Percentiles rank a stretch among this genome's conserved stretches.
Conservation (phyloP, 2,113 vertebrate species). For the Esox niger region DNA sequence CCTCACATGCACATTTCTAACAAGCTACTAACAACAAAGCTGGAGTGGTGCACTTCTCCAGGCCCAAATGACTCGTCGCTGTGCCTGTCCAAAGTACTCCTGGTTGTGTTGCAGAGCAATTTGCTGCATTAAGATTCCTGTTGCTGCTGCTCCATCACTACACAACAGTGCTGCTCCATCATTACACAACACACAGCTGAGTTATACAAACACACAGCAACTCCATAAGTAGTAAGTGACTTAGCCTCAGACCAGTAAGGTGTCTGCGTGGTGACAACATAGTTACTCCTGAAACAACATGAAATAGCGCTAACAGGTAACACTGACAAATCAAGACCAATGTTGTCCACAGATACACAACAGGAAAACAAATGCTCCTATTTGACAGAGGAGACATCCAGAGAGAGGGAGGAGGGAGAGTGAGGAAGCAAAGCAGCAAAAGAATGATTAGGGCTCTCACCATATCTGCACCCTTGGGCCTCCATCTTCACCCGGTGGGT, state of each 20-base stretch:
- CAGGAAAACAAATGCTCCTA: neutral
- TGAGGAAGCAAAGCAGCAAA: neutral
- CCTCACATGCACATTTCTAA: neutral
- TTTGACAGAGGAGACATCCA: neutral
- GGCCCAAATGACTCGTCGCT: too few relatives aligned
- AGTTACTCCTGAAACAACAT: neutral
- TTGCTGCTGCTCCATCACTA: neutral
- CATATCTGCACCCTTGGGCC: slow-evolving; percentile 35
- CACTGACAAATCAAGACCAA: neutral
- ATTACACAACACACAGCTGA: neutral
- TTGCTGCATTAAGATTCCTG: too few relatives aligned
- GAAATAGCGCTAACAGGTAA: neutral
- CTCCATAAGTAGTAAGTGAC: neutral
- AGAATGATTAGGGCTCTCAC: slow-evolving; percentile 37
- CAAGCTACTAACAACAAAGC: neutral
- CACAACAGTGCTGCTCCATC: too few relatives aligned
- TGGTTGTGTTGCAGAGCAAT: too few relatives aligned
- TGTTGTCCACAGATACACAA: neutral
- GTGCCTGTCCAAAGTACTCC: too few relatives aligned
- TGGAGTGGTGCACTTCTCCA: too few relatives aligned
- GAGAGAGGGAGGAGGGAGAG: neutral
- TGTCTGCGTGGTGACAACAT: neutral
- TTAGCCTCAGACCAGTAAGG: neutral
- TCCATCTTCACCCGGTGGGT: slow-evolving; percentile 45
- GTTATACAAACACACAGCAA: too few relatives aligned